Evolutionary conservation across 2,113 vertebrate genomes (phyloP).

Genomic region (Sander vitreus): DNA sequence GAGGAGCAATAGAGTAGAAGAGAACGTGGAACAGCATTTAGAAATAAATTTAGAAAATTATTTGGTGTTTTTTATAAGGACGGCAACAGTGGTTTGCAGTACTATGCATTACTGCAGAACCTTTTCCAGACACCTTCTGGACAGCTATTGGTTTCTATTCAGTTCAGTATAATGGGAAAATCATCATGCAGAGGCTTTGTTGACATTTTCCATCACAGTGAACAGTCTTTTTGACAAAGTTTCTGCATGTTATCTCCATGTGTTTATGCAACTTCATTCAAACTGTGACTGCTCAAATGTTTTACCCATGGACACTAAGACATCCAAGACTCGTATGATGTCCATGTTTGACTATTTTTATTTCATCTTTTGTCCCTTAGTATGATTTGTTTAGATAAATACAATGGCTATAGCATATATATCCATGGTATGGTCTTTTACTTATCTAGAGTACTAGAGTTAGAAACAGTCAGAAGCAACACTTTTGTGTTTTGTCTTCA

Average conservation of each 20-base stretch:
- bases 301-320: too few relatives aligned
- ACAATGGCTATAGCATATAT: background rate
- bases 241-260: background rate
- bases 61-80: too few relatives aligned
- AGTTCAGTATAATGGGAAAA: background rate
- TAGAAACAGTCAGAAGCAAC: background rate
- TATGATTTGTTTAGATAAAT: background rate
- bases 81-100: background rate
- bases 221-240: background rate
- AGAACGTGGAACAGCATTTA: background rate
- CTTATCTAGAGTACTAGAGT: background rate
- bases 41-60: background rate
- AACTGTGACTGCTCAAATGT: background rate
- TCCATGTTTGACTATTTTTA: background rate
- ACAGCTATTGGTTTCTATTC: background rate
- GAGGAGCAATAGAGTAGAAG: background rate
- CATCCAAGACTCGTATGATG: too few relatives aligned
- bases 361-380: background rate
- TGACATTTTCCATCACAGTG: too few relatives aligned
- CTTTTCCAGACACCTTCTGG: background rate
- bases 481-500: background rate
- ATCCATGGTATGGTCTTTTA: background rate
- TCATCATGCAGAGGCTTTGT: background rate
- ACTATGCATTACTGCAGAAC: background rate
- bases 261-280: background rate